phyloP scores from a whole-genome alignment of 2,113 vertebrate genomes.

The Synchiropus splendidus region DNA sequence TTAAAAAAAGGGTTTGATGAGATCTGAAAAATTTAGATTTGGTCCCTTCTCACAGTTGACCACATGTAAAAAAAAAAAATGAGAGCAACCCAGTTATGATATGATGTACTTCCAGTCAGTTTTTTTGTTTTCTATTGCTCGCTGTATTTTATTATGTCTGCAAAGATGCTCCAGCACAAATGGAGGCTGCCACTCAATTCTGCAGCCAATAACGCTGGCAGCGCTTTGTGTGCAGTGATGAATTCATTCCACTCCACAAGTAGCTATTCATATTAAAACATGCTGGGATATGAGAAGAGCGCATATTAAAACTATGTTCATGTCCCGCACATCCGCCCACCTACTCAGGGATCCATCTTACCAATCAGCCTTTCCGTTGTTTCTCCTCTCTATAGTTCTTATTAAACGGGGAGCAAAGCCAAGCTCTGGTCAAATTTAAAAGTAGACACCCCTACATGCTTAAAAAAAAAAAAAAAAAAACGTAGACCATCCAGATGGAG shows the following conservation, averaged over 20 bases:
- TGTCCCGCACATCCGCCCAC: constrained; percentile 15
- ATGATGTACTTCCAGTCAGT: constrained; percentile 41
- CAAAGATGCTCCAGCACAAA: constrained; percentile 41
- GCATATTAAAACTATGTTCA: constrained; percentile 49
- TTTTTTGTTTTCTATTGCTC: constrained; percentile 53
- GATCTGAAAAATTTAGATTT: too few relatives aligned
- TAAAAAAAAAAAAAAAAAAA: constrained; percentile 12
- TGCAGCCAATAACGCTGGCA: constrained; percentile 43
- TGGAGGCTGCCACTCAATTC: constrained; percentile 53
- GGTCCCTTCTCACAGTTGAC: too few relatives aligned
- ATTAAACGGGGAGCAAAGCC: constrained; percentile 37
- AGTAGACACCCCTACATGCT: constrained; percentile 6
- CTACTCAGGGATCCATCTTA: constrained; percentile 4
- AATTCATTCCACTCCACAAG: constrained; percentile 43
- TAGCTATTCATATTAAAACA: constrained; percentile 62
- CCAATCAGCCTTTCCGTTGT: constrained; percentile 7
- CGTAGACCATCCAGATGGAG: constrained; percentile 43
- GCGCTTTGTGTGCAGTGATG: constrained; percentile 16
- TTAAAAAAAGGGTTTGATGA: too few relatives aligned
- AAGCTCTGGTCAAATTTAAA: constrained; percentile 31
- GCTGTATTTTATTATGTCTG: constrained; percentile 53
- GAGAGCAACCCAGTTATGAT: constrained; percentile 37
- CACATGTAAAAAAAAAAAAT: too few relatives aligned
- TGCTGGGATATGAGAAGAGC: constrained; percentile 45
- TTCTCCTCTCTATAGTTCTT: constrained; percentile 17